Evolutionary conservation across 2,113 vertebrate genomes (phyloP).

Genomic region (Camelus dromedarius): DNA sequence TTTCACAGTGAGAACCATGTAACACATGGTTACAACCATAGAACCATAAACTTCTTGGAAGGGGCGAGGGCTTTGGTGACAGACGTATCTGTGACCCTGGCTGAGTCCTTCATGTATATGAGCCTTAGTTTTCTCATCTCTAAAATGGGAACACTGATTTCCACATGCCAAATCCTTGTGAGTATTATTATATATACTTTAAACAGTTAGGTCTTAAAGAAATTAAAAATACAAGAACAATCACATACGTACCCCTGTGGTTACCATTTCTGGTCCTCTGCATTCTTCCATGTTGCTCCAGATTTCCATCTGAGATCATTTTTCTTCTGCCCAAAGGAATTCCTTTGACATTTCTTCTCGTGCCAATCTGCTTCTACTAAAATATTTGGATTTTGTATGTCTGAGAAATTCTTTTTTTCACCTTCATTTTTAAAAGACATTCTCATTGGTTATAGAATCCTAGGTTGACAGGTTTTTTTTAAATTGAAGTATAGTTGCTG

Average conservation of each 20-base stretch:
- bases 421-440: background rate
- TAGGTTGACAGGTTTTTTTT: background rate
- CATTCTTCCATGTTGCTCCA: background rate
- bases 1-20: background rate
- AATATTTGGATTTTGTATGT: conserved; percentile 37
- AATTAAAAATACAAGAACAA: conserved; percentile 32
- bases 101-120: background rate
- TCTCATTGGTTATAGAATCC: background rate
- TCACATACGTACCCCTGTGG: fast-evolving
- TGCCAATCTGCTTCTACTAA: background rate
- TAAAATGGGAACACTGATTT: conserved; percentile 1
- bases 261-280: background rate
- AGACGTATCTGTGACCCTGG: background rate
- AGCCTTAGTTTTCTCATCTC: conserved; percentile 15
- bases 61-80: background rate
- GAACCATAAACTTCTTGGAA: background rate
- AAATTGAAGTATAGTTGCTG: too few relatives aligned
- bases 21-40: too few relatives aligned
- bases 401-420: background rate
- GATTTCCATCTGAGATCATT: background rate
- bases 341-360: background rate
- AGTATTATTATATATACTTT: background rate
- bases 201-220: conserved; percentile 2
- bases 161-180: background rate
- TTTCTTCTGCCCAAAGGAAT: background rate